Evolutionary conservation across 2,113 vertebrate genomes (phyloP).

Genomic region (Paratilapia polleni): DNA sequence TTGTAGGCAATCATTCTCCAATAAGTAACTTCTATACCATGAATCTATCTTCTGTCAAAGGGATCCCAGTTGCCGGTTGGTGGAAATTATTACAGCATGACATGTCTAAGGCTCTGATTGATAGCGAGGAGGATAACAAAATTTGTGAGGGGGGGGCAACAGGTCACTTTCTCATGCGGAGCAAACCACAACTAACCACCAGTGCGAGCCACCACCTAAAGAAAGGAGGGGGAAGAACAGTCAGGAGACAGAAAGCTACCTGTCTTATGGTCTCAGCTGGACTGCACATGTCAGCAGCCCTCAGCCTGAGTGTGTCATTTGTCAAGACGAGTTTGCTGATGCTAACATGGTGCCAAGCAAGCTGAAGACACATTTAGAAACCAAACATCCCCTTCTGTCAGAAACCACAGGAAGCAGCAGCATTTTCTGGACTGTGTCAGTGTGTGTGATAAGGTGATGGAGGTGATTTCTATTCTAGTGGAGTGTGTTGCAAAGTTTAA

Average conservation of each 20-base stretch:
- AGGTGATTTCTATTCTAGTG: not conserved
- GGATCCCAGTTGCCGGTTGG: not conserved
- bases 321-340: not conserved
- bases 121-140: not conserved
- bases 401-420: not conserved
- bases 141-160: too few species aligned
- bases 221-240: not conserved
- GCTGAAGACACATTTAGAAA: not conserved
- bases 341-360: conserved; percentile 3
- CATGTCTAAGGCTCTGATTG: not conserved
- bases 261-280: conserved; percentile 5
- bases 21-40: too few species aligned
- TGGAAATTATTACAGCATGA: too few species aligned
- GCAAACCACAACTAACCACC: not conserved
- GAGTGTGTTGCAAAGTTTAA: not conserved
- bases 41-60: not conserved
- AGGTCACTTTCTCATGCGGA: not conserved
- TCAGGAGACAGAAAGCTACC: not conserved
- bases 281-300: not conserved
- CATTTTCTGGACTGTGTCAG: not conserved
- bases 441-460: not conserved
- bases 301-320: not conserved
- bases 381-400: conserved; percentile 2
- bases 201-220: not conserved
- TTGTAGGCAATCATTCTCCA: too few species aligned